Evolutionary conservation across 2,888 invertebrate genomes (phyloP), one percentile per base, ranked within the genome.

Genomic region (Stenichneumon culpator): DNA sequence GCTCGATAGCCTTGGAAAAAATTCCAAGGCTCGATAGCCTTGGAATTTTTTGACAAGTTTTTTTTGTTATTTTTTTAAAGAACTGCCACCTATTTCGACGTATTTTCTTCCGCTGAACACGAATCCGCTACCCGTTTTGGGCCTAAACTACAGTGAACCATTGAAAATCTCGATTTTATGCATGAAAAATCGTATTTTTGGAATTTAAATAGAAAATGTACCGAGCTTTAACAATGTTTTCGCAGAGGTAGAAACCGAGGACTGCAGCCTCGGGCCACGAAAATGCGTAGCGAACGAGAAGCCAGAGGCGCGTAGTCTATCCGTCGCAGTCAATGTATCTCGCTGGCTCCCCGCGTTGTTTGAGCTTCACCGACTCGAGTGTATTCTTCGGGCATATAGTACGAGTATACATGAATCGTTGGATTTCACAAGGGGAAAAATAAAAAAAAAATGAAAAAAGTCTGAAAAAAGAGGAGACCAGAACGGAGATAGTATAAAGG

Each of bases 181-280:
- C n/a, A n/a, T n/a, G n/a, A n/a, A n/a, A n/a, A n/a, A n/a, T n/a
- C n/a, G n/a, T n/a, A n/a, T n/a, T n/a, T n/a, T n/a, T n/a, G n/a
- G n/a, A n/a, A n/a, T n/a, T n/a, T n/a, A n/a, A n/a, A n/a, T n/a
- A n/a, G n/a, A n/a, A n/a, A n/a, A n/a, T n/a, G n/a, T n/a, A n/a
- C n/a, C 77, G 77, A n/a, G 39, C 67, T 39, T 65, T 52, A 39
- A 54, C 67, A 67, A 67, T 77, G 77, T 77, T 77, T 77, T 67
- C 25, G 36, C 52, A 54, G n/a, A 7, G 54, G 25, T 54, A 67
- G 32, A 16, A 22, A 36, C 16, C 25, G 65, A 67, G 28, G 52
- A 52, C n/a, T 39, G 44, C 16, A 16, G 36, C 77, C 67, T 52
- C 39, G 54, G 77, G 77, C 52, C 52, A 67, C 39, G 16, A 65